phyloP scores from a whole-genome alignment of 2,113 vertebrate species.

The Halcyon senegalensis region DNA sequence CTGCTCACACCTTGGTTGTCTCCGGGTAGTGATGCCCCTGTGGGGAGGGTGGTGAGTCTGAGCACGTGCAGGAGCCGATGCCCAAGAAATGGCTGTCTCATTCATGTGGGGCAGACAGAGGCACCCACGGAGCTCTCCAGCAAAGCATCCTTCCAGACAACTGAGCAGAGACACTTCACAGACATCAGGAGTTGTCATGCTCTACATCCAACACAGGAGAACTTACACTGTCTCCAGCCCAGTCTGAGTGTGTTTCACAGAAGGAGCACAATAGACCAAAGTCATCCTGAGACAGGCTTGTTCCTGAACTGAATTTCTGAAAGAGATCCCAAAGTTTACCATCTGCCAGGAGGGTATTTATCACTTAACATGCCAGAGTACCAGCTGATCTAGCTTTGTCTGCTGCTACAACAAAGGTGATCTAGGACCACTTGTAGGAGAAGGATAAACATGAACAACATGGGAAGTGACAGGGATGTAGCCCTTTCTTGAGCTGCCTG shows the following conservation, averaged over 20 bases:
- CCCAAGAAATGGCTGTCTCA: too few species aligned
- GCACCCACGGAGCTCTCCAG: neutral
- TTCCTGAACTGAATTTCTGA: neutral
- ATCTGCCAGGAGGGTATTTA: neutral
- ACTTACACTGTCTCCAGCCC: neutral
- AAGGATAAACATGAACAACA: neutral
- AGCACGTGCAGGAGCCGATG: neutral
- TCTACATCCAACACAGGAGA: neutral
- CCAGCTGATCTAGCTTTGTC: neutral
- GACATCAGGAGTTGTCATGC: neutral
- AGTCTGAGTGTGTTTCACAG: neutral
- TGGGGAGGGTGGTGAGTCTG: neutral
- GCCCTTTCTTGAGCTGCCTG: neutral
- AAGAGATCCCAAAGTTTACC: neutral
- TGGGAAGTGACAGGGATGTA: neutral
- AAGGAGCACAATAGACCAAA: neutral
- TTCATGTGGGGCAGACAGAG: neutral
- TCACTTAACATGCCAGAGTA: neutral
- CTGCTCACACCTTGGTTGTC: neutral
- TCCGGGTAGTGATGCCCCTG: neutral
- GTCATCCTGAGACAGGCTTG: neutral
- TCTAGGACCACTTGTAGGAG: neutral
- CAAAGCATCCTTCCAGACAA: neutral
- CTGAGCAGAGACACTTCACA: accelerated
- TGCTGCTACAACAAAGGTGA: neutral